Evolutionary conservation across 2,888 invertebrate genomes (phyloP), one percentile per base, ranked within the genome.

Genomic region (Campaea margaritaria): DNA sequence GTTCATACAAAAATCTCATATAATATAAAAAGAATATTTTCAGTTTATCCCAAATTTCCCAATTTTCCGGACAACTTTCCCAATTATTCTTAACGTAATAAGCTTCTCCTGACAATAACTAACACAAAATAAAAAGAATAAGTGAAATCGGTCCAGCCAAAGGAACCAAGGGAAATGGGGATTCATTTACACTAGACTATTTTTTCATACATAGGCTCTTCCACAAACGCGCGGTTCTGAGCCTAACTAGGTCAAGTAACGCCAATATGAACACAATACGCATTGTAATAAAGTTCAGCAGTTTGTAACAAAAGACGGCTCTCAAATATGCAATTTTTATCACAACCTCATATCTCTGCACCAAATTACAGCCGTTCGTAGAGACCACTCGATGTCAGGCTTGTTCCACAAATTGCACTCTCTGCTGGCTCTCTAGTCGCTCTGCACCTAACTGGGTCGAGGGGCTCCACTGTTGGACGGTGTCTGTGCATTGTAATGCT

Each of bases 341-440:
- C 39, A 39, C 12, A 14, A 11, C 0, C 42, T 42, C n/a, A 41
- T 41, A 41, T 41, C 11, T 15, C 28, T 44, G 44, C 44, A 39
- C 54, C 51, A 58, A 64, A 64, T 60, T 58, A 54, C 56, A 54
- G 45, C 38, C 50, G 34, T 21, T 43, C 52, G n/a, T 43, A 36
- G 51, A 16, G 44, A 42, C 39, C 53, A 47, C 52, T 58, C 48
- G 53, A 53, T 58, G 48, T 48, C 48, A 28, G 28, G 1, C 12
- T 12, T 14, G 46, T 42, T 52, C 48, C 43, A 38, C 58, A 58
- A 58, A 49, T 58, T 53, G 53, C 39, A 21, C 21, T 3, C 21
- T 21, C 21, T 21, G 5, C 21, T 21, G 15, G 31, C 50, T n/a
- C 36, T 7, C 36, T 36, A 16, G 36, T 12, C 12, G 36, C n/a